Conservation (phyloP, 2,113 vertebrate species). For the Protobothrops flavoviridis region DNA sequence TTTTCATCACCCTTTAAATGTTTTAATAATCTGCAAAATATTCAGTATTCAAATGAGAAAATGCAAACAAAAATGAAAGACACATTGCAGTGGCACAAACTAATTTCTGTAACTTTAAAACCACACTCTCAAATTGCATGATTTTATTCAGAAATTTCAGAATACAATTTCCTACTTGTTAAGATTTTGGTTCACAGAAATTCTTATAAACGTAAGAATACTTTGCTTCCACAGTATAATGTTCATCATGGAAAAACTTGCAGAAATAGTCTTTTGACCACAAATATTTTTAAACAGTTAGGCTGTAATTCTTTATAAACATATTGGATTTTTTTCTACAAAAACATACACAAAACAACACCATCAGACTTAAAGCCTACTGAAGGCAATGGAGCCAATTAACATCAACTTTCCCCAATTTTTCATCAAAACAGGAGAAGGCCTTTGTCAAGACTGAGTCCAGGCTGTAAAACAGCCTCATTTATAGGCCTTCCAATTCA, state of each 20-base stretch:
- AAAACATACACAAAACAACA: background rate
- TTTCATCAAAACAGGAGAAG: background rate
- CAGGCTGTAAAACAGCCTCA: background rate
- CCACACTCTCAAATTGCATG: slow-evolving; percentile 36
- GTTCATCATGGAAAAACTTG: background rate
- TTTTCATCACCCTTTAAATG: slow-evolving; percentile 16
- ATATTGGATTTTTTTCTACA: background rate
- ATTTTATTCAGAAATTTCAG: slow-evolving; percentile 44
- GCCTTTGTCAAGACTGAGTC: background rate
- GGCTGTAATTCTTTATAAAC: background rate
- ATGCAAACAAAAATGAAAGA: background rate
- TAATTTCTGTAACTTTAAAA: slow-evolving; percentile 46
- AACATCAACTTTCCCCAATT: background rate
- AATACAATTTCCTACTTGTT: background rate
- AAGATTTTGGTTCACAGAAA: background rate
- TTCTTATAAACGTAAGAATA: background rate
- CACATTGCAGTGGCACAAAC: slow-evolving; percentile 29
- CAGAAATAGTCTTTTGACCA: background rate
- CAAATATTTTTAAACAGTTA: background rate
- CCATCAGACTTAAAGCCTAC: background rate
- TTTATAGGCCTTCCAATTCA: background rate
- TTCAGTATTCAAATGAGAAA: slow-evolving; percentile 7
- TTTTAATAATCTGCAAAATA: slow-evolving; percentile 25
- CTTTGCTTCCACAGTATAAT: background rate
- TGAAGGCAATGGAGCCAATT: background rate